phyloP scores from a whole-genome alignment of 2,113 vertebrate species.

The Maccullochella peelii region DNA sequence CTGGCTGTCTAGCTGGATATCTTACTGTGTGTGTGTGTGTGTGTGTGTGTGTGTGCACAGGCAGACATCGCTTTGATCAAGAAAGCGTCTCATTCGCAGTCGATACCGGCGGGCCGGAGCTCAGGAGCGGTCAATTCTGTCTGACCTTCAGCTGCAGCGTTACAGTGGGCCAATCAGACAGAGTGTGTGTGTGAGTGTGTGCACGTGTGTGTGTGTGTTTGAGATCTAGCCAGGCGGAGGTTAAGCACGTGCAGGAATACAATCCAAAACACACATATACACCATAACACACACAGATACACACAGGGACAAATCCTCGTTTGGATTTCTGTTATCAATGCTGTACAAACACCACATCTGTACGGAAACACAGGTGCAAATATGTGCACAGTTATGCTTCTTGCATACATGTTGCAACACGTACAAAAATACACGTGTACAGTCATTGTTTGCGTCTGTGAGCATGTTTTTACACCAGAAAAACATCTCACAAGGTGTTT shows the following conservation, averaged over 20 bases:
- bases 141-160: constrained; percentile 81
- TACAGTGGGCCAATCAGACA: constrained; percentile 74
- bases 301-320: constrained; percentile 7
- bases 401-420: not conserved
- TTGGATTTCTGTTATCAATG: constrained; percentile 13
- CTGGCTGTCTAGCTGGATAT: constrained; percentile 32
- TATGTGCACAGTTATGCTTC: constrained; percentile 1
- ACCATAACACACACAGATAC: not conserved
- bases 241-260: constrained; percentile 46
- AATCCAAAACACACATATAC: constrained; percentile 27
- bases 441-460: not conserved
- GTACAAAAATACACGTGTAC: not conserved
- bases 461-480: not conserved
- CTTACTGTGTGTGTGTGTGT: constrained; percentile 29
- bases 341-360: constrained; percentile 43
- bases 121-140: constrained; percentile 78
- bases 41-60: constrained; percentile 11
- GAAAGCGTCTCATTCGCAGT: constrained; percentile 81
- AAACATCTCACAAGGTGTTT: not conserved
- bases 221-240: constrained; percentile 22
- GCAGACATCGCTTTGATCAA: constrained; percentile 70
- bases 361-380: constrained; percentile 18
- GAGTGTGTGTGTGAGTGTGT: constrained; percentile 15
- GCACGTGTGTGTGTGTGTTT: constrained; percentile 20
- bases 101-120: constrained; percentile 67